Evolutionary conservation across 1,140 invertebrate genomes (phyloP), one percentile per base, ranked within the genome.

Genomic region (Drosophila azteca): DNA sequence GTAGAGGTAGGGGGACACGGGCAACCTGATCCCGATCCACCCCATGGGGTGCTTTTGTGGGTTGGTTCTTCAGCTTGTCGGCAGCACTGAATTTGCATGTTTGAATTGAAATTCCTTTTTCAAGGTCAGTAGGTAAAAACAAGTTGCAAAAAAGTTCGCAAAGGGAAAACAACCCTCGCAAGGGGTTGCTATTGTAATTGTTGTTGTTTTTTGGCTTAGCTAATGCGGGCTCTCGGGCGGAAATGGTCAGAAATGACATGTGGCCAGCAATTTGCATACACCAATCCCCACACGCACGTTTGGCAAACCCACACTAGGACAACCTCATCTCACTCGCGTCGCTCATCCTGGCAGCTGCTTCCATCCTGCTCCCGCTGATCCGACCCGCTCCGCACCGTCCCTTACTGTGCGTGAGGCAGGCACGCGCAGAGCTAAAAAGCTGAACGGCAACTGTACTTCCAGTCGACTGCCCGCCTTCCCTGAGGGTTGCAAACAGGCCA

Each of bases 91-190:
- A 84, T 75, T 85, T 71, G 77, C 81, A 83, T 77, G 64, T 57
- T 57, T 41, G 17, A 53, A 53, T 41, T 41, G 26, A 61, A 68
- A 80, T 90, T 64, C 73, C 70, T 79, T 90, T 90, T 90, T 90
- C 87, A 90, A 90, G 87, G 87, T 90, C 87, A 90, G 87, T 87
- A 82, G 82, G 87, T 87, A 90, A 85, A 68, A 90, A 90, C 87
- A 79, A 88, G 83, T 87, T 82, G 83, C 79, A 63, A 88, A 79
- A 71, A 61, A 65, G 17, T 62, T 78, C 29, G 73, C 74, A 52
- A 49, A 63, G 49, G 52, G 6, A 31, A 45, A 87, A 69, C 82
- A 55, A 85, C 81, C 81, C 81, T 51, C 29, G 45, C 48, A 60
- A 63, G 61, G 81, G 82, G 74, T 85, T 67, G 82, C 46, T 64